Conservation (phyloP, 1,140 invertebrate genomes). For the Bombus difficillimus region DNA sequence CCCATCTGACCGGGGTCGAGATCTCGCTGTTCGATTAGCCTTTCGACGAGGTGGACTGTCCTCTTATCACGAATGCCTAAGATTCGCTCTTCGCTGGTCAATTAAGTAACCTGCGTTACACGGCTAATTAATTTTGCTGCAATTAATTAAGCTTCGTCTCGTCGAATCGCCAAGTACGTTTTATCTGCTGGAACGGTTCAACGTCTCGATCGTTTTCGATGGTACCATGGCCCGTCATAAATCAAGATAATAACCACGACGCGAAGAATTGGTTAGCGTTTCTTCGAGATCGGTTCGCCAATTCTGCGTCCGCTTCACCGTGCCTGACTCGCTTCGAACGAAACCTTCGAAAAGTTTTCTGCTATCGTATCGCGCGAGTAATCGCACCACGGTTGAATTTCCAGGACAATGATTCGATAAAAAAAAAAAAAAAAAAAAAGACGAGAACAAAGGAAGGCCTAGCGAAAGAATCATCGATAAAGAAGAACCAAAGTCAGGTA, state of each 20-base stretch:
- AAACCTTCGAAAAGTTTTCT: neutral
- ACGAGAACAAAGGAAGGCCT: neutral
- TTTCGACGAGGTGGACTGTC: slow-evolving; percentile 59
- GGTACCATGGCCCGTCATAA: neutral
- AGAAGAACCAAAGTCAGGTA: slow-evolving; percentile 53
- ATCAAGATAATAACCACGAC: neutral
- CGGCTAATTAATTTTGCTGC: slow-evolving; percentile 66
- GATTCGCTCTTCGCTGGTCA: slow-evolving; percentile 53
- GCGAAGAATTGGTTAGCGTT: neutral
- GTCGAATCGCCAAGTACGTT: slow-evolving; percentile 22
- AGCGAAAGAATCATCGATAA: slow-evolving; percentile 67
- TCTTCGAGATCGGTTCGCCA: neutral
- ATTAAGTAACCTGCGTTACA: slow-evolving; percentile 67
- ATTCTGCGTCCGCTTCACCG: neutral
- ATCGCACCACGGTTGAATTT: slow-evolving; percentile 7
- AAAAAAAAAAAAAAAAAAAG: no score
- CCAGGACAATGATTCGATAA: slow-evolving; percentile 30
- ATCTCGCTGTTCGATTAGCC: slow-evolving; percentile 60
- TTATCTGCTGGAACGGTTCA: neutral
- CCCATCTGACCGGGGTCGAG: slow-evolving; percentile 41
- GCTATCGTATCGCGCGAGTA: neutral
- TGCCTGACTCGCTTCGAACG: neutral
- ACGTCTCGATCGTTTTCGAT: neutral
- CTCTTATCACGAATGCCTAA: slow-evolving; percentile 63
- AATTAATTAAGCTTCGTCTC: slow-evolving; percentile 63